Conservation (phyloP, 2,113 vertebrate genomes). For the Gopherus evgoodei region DNA sequence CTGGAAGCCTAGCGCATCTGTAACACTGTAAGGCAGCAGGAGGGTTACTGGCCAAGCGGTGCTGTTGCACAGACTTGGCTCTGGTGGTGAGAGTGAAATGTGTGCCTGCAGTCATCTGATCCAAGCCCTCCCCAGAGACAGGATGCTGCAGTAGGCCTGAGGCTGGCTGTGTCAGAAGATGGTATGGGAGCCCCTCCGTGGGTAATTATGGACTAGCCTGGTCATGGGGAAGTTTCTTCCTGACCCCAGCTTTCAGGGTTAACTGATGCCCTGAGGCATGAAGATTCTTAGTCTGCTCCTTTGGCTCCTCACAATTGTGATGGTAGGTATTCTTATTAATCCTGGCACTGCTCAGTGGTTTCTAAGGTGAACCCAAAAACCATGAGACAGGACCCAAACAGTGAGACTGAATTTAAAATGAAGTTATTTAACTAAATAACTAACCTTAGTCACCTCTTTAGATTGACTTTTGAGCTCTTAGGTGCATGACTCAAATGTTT, state of each 20-base stretch:
- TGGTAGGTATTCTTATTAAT: fast-evolving
- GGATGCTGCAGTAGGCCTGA: too few species aligned
- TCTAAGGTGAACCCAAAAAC: background rate
- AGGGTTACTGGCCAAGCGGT: too few species aligned
- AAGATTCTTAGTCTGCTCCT: background rate
- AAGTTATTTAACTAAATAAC: fast-evolving
- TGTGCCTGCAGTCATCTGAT: too few species aligned
- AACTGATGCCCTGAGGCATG: background rate
- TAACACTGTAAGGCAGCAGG: too few species aligned
- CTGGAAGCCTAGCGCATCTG: too few species aligned
- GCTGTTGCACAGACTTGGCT: too few species aligned
- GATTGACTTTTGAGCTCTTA: background rate
- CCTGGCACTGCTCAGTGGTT: fast-evolving
- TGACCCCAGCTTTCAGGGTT: background rate
- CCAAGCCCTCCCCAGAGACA: too few species aligned
- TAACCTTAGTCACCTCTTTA: background rate
- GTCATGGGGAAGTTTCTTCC: background rate
- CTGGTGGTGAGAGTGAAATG: too few species aligned
- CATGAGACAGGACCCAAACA: background rate
- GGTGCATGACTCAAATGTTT: background rate
- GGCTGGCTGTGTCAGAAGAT: background rate
- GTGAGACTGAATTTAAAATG: background rate
- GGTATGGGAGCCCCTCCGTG: background rate
- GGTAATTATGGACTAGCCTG: background rate
- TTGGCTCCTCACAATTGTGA: fast-evolving